phyloP scores from a whole-genome alignment of 2,797 vertebrate genomes.

The Psittacula echo region DNA sequence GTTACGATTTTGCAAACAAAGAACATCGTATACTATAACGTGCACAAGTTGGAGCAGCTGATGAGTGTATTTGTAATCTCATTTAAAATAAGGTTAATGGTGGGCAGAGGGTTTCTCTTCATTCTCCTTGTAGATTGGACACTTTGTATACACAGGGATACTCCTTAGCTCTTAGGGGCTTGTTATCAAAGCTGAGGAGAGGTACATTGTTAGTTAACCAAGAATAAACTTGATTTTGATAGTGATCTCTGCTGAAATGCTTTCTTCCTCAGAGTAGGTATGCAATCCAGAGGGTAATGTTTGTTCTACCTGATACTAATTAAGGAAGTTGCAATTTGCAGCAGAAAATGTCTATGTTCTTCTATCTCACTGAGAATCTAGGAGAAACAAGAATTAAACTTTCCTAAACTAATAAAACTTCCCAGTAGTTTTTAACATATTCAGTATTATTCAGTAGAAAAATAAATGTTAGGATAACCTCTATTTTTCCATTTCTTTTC shows the following conservation, averaged over 20 bases:
- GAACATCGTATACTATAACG: neutral
- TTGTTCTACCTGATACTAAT: neutral
- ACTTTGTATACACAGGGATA: neutral
- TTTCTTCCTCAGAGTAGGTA: neutral
- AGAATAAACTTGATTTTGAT: neutral
- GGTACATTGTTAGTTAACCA: neutral
- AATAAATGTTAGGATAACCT: neutral
- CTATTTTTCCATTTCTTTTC: neutral
- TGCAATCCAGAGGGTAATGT: neutral
- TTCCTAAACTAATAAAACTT: neutral
- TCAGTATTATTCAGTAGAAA: neutral
- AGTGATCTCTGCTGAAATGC: neutral
- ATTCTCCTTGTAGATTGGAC: neutral
- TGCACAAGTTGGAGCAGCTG: neutral
- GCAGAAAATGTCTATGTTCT: neutral
- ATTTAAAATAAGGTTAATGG: neutral
- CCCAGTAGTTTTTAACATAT: neutral
- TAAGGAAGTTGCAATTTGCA: neutral
- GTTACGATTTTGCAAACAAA: neutral
- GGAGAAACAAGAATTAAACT: neutral
- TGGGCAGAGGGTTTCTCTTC: neutral
- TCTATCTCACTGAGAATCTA: neutral
- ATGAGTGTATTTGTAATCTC: neutral
- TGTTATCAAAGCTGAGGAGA: neutral
- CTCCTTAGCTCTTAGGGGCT: neutral